phyloP scores from a whole-genome alignment of 2,888 invertebrate genomes.

The Metallyticus violacea region DNA sequence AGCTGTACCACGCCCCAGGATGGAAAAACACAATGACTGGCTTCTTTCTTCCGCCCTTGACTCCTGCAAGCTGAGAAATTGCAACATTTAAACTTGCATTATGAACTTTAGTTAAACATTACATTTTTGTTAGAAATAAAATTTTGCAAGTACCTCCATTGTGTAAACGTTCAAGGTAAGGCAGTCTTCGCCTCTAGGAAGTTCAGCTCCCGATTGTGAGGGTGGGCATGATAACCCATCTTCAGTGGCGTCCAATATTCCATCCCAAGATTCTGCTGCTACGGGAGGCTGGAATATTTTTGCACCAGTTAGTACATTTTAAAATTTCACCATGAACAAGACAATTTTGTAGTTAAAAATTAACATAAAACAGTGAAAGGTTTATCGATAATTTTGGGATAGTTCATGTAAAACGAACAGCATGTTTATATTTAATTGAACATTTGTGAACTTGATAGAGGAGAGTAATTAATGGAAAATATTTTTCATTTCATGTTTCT shows the following conservation, averaged over 20 bases:
- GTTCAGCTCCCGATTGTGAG: constrained; percentile 32
- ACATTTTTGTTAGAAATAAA: background rate
- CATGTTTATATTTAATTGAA: no score
- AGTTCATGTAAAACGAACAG: no score
- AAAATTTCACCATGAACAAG: no score
- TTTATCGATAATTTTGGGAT: no score
- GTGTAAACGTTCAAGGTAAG: background rate
- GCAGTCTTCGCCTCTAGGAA: background rate
- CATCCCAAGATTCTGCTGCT: constrained; percentile 51
- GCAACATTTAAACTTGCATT: background rate
- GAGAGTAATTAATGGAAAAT: no score
- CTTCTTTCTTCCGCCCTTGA: background rate
- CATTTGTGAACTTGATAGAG: no score
- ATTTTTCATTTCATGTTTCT: no score
- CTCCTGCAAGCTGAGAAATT: background rate
- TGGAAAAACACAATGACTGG: background rate
- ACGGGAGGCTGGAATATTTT: constrained; percentile 49
- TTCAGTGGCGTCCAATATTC: constrained; percentile 53
- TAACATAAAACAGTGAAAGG: no score
- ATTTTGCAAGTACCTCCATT: background rate
- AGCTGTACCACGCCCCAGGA: background rate
- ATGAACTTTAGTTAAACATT: background rate
- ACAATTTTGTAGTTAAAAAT: no score
- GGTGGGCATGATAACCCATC: constrained; percentile 60
- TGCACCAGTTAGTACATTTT: no score